Evolutionary conservation across 1,140 invertebrate species (phyloP), one percentile per base, ranked within the genome.

Genomic region (Meloidogyne exigua): DNA sequence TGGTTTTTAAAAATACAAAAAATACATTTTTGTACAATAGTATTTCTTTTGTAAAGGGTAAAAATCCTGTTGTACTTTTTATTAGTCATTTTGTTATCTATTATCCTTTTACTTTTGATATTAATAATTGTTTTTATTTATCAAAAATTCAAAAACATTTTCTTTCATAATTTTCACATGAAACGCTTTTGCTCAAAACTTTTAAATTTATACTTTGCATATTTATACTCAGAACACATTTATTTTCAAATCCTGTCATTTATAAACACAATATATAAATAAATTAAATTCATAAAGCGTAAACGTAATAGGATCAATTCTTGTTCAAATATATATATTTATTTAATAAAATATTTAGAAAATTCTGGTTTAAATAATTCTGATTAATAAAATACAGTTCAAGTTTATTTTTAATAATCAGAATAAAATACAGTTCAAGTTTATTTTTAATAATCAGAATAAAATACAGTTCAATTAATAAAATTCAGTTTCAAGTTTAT

Each of bases 281-380:
- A 39, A 39, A 39, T 42, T 18, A 57, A 57, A 57, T 57, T 57
- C 49, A 57, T 57, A 57, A 57, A n/a, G 18, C 18, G 4, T n/a
- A 57, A 57, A 57, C 49, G 49, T 57, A 57, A n/a, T n/a, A 57
- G 49, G 49, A n/a, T 57, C 49, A 57, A n/a, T 57, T 57, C 18
- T 57, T 57, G 49, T 57, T n/a, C 49, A 57, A 57, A 57, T 57
- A n/a, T 57, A n/a, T 57, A n/a, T 57, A 57, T n/a, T n/a, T n/a
- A 57, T n/a, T n/a, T n/a, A 57, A 57, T 49, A 49, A 18, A 32
- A 32, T 32, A 32, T 3, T 3, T 32, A 32, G 2, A 32, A 3
- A 32, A 32, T 32, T 32, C n/a, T 39, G 0, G 4, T 39, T 39
- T 39, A 39, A 39, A 39, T 39, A 7, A 39, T 39, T 39, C 9